Evolutionary conservation across 2,888 invertebrate genomes (phyloP).

Genomic region (Drosophila lutescens): DNA sequence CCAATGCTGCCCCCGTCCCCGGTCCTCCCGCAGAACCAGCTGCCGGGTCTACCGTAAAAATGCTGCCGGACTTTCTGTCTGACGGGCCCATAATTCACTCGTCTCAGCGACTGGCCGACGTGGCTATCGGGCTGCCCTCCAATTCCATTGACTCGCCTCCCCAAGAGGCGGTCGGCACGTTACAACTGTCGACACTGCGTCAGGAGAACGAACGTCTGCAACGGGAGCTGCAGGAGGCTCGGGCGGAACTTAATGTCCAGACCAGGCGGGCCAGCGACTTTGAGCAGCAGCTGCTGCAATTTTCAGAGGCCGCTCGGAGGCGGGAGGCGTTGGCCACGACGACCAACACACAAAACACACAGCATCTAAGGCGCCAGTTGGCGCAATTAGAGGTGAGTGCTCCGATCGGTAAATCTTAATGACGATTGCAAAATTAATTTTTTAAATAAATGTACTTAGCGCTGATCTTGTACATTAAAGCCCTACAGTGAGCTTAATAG

Average conservation of each 20-base stretch:
- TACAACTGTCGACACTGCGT: constrained; percentile 78
- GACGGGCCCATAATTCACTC: constrained; percentile 87
- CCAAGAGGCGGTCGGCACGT: constrained; percentile 74
- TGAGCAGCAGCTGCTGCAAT: constrained; percentile 85
- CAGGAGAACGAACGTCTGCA: constrained; percentile 85
- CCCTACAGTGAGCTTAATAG: too few relatives aligned
- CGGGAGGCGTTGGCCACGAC: constrained; percentile 87
- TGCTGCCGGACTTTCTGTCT: constrained; percentile 89
- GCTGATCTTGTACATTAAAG: too few relatives aligned
- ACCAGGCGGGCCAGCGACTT: constrained; percentile 85
- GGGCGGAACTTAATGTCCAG: constrained; percentile 86
- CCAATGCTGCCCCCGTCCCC: constrained; percentile 47
- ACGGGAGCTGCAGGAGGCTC: constrained; percentile 86
- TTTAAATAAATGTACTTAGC: too few relatives aligned
- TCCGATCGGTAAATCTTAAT: not conserved
- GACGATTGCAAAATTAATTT: too few relatives aligned
- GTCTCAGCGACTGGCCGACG: constrained; percentile 83
- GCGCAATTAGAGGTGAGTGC: constrained; percentile 88
- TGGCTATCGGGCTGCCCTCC: constrained; percentile 83
- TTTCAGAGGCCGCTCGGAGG: constrained; percentile 85
- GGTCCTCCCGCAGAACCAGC: constrained; percentile 31
- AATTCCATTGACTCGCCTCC: constrained; percentile 83
- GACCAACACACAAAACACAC: constrained; percentile 87
- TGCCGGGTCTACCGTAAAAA: constrained; percentile 65
- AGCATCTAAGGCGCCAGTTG: constrained; percentile 90